Percentiles rank a stretch among this genome's conserved stretches.
phyloP scores from a whole-genome alignment of 2,797 vertebrate genomes.

The Botia kubotai region DNA sequence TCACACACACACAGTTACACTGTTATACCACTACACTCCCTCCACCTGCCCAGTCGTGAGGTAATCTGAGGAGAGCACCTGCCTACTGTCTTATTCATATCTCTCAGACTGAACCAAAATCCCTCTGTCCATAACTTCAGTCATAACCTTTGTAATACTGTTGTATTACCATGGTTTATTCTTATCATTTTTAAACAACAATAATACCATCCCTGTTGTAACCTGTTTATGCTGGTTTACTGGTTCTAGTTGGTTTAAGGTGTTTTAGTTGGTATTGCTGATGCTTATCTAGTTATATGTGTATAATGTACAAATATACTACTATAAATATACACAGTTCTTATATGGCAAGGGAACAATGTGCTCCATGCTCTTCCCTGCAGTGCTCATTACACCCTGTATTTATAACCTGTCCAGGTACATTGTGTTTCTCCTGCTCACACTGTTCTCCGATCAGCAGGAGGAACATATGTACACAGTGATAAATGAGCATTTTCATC shows the following conservation, averaged over 20 bases:
- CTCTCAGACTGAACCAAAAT: not conserved
- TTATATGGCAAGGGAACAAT: too few species aligned
- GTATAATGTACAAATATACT: too few species aligned
- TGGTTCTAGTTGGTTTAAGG: too few species aligned
- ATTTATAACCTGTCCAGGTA: constrained; percentile 28
- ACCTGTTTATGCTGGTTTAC: too few species aligned
- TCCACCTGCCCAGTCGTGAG: not conserved
- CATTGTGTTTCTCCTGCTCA: constrained; percentile 5
- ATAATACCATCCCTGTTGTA: too few species aligned
- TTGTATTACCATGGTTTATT: too few species aligned
- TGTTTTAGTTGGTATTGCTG: too few species aligned
- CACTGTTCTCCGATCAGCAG: constrained; percentile 23
- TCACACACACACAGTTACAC: constrained; percentile 43
- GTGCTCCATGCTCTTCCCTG: not conserved
- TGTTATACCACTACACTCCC: constrained; percentile 25
- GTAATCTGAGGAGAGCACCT: constrained; percentile 4
- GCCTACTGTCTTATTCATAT: not conserved
- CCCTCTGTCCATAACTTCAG: not conserved
- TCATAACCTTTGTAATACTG: not conserved
- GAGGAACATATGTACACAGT: constrained; percentile 22
- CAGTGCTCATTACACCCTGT: not conserved
- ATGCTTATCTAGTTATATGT: too few species aligned
- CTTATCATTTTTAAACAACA: too few species aligned
- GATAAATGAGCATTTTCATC: constrained; percentile 52
- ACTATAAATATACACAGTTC: not conserved